Evolutionary conservation across 64 coral and sea anemone species (phyloP).

Genomic region (Cladopsammia gracilis): DNA sequence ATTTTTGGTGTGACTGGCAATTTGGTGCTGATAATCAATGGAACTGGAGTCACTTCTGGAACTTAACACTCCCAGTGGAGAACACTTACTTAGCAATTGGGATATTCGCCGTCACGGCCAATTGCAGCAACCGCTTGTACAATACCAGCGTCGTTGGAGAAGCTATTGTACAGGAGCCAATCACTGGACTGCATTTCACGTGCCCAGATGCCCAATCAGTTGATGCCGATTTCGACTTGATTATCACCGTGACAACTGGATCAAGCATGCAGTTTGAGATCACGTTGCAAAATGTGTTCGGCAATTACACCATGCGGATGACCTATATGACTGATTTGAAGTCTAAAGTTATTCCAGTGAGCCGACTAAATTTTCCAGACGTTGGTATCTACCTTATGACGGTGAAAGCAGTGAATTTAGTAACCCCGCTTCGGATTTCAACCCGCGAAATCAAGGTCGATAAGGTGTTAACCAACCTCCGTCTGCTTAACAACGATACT

Average conservation of each 20-base stretch:
- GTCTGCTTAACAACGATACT: neutral
- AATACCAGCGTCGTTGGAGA: neutral
- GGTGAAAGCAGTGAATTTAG: conserved; percentile 25
- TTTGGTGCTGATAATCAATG: conserved; percentile 62
- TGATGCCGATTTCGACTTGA: neutral
- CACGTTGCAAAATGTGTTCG: conserved; percentile 2
- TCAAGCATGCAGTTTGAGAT: conserved; percentile 57
- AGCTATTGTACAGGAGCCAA: conserved; percentile 61
- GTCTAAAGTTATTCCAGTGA: conserved; percentile 6
- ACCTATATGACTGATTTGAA: neutral
- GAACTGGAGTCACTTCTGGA: conserved; percentile 45
- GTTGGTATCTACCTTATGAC: conserved; percentile 23
- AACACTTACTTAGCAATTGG: conserved; percentile 29
- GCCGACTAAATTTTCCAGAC: conserved; percentile 28
- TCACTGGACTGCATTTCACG: conserved; percentile 12
- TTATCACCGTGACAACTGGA: conserved; percentile 12
- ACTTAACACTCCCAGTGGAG: conserved; percentile 14
- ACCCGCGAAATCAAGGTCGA: conserved; percentile 38
- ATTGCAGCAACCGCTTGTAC: conserved; percentile 73
- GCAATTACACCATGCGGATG: neutral
- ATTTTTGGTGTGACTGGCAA: conserved; percentile 80
- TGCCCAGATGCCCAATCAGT: conserved; percentile 31
- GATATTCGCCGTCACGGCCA: conserved; percentile 26
- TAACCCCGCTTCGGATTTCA: conserved; percentile 45
- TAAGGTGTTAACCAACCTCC: conserved; percentile 11